Evolutionary conservation across 2,888 invertebrate genomes (phyloP).

Genomic region (Melanophora roralis): DNA sequence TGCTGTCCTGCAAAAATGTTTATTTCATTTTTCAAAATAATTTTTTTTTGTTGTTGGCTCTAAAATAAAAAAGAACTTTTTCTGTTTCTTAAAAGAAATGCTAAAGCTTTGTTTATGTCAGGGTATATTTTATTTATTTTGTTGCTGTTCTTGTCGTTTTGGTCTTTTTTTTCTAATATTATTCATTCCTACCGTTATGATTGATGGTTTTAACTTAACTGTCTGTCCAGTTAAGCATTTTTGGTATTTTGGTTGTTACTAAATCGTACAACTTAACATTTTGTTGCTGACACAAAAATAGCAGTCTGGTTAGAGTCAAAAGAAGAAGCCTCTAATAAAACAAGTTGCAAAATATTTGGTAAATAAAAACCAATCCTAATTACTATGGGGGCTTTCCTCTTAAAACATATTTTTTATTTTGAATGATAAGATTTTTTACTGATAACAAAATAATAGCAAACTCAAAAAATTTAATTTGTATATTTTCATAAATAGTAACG

Average conservation of each 20-base stretch:
- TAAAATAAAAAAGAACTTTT: conserved; percentile 25
- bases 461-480: too few species aligned
- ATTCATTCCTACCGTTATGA: conserved; percentile 50
- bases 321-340: too few species aligned
- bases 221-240: conserved; percentile 59
- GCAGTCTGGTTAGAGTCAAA: neutral
- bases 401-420: too few species aligned
- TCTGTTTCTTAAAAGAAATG: neutral
- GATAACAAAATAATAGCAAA: too few species aligned
- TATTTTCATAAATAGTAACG: too few species aligned
- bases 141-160: conserved; percentile 20
- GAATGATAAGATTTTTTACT: too few species aligned
- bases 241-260: conserved; percentile 32
- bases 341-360: too few species aligned
- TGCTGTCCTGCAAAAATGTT: conserved; percentile 23
- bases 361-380: too few species aligned
- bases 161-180: neutral
- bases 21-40: conserved; percentile 8
- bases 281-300: neutral
- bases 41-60: neutral
- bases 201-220: conserved; percentile 64
- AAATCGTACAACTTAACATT: neutral
- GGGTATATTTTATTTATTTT: conserved; percentile 23
- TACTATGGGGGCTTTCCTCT: too few species aligned
- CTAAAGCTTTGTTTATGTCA: conserved; percentile 10